phyloP scores from a whole-genome alignment of 2,113 vertebrate species.

The Otus sunia region DNA sequence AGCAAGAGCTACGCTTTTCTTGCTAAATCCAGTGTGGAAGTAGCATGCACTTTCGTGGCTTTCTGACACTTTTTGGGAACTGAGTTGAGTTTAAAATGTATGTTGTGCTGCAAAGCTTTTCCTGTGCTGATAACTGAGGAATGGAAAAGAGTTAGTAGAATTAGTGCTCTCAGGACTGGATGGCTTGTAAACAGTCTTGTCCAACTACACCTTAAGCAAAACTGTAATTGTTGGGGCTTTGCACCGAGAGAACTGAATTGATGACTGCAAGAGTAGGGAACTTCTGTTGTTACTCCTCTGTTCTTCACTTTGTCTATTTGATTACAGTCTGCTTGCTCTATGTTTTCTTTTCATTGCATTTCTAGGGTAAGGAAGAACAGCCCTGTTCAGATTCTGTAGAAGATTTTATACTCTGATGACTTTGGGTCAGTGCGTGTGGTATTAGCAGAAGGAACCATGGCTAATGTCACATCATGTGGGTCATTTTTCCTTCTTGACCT shows the following conservation, averaged over 20 bases:
- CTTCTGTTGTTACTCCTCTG: not conserved
- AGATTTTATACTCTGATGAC: not conserved
- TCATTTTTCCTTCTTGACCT: not conserved
- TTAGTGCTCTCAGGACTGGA: not conserved
- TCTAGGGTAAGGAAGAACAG: not conserved
- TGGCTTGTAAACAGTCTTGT: not conserved
- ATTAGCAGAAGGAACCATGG: not conserved
- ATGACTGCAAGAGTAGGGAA: not conserved
- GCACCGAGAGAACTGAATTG: not conserved
- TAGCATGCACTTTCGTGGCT: not conserved
- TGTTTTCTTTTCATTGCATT: not conserved
- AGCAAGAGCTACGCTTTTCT: not conserved
- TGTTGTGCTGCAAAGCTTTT: not conserved
- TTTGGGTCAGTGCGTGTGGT: not conserved
- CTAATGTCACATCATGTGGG: not conserved
- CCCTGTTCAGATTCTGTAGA: not conserved
- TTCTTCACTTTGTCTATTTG: not conserved
- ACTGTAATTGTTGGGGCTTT: not conserved
- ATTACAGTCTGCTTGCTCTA: not conserved
- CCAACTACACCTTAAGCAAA: not conserved
- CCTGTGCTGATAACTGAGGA: not conserved
- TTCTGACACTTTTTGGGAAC: not conserved
- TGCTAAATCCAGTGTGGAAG: not conserved
- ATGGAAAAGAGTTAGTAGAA: not conserved
- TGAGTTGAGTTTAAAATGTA: not conserved